A percentile compares a stretch with the other conserved stretches of the same genome.
Evolutionary conservation across 2,113 vertebrate species (phyloP).

Genomic region (Colinus virginianus): DNA sequence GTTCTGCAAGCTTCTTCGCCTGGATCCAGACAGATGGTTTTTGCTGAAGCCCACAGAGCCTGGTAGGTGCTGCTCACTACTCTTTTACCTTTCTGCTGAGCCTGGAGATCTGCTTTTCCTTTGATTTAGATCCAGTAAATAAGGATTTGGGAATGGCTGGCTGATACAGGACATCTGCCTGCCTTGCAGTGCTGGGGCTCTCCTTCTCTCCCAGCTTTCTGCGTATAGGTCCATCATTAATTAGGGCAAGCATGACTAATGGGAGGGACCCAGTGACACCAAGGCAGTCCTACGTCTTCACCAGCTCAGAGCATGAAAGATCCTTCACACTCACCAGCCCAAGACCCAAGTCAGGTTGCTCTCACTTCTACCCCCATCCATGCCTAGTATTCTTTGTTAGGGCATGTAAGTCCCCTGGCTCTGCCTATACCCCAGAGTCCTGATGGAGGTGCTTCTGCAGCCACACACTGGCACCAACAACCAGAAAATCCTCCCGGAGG

Average conservation of each 20-base stretch:
- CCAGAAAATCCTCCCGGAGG: not conserved
- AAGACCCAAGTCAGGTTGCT: not conserved
- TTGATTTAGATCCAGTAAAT: not conserved
- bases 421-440: not conserved
- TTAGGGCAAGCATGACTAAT: not conserved
- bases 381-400: not conserved
- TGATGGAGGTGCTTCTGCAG: not conserved
- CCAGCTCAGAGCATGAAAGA: not conserved
- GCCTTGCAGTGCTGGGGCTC: rapidly evolving
- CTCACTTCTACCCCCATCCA: not conserved
- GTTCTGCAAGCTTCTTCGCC: constrained; percentile 85
- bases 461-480: not conserved
- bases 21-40: constrained; percentile 83
- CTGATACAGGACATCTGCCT: not conserved
- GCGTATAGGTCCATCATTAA: rapidly evolving
- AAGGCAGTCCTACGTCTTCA: not conserved
- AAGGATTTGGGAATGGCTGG: not conserved
- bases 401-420: rapidly evolving
- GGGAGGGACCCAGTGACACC: not conserved
- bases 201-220: not conserved
- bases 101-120: not conserved
- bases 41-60: constrained; percentile 76
- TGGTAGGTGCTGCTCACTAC: not conserved
- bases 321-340: not conserved
- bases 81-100: not conserved